Evolutionary conservation across 2,797 vertebrate genomes (phyloP).

Genomic region (Xenops minutus): DNA sequence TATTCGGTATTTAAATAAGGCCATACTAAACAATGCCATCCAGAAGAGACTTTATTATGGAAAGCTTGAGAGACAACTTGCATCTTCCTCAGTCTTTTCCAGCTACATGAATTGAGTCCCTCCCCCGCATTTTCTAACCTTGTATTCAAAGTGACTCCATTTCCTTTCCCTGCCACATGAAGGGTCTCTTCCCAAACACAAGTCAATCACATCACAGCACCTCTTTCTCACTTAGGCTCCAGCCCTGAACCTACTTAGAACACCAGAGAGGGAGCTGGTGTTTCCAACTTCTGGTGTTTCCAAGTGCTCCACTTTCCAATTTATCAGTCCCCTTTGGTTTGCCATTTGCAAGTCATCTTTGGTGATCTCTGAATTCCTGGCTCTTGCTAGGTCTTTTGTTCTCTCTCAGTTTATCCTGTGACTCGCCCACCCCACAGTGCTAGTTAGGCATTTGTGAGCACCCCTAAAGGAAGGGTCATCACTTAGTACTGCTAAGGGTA

Average conservation of each 20-base stretch:
- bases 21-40: background rate
- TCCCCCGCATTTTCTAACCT: background rate
- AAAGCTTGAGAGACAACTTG: background rate
- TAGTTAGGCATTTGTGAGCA: background rate
- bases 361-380: background rate
- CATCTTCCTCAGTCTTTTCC: background rate
- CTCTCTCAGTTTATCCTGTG: background rate
- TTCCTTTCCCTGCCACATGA: background rate
- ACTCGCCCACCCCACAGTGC: fast-evolving
- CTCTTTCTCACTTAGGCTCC: background rate
- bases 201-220: fast-evolving
- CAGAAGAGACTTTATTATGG: background rate
- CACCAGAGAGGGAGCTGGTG: background rate
- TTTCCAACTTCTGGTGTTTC: too few relatives aligned
- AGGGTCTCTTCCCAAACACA: background rate
- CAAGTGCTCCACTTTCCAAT: background rate
- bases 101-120: background rate
- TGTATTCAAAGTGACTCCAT: fast-evolving
- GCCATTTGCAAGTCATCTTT: background rate
- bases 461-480: background rate
- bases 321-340: background rate
- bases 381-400: background rate
- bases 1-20: background rate
- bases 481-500: background rate
- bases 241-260: background rate